Conservation (phyloP, 1,140 invertebrate genomes). For the Drosophila ficusphila region DNA sequence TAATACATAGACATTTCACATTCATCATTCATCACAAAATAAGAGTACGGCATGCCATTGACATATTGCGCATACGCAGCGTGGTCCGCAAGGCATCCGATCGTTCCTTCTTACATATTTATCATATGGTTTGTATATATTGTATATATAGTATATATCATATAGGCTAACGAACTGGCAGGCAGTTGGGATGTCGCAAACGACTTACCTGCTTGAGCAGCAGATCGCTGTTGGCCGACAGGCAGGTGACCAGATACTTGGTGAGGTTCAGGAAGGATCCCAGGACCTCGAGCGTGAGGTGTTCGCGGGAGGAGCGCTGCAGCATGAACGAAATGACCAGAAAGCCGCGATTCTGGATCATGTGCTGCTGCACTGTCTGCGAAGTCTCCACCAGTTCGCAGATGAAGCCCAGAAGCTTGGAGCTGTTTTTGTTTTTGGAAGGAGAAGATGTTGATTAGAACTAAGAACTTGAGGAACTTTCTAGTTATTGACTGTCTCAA, state of each 20-base stretch:
- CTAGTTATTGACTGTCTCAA: too few species aligned
- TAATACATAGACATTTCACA: slow-evolving; percentile 24
- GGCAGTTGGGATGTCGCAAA: slow-evolving; percentile 6
- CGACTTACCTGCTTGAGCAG: slow-evolving; percentile 95
- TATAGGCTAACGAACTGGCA: neutral
- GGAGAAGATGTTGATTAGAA: too few species aligned
- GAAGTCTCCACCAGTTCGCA: slow-evolving; percentile 98
- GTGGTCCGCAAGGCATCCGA: slow-evolving; percentile 18
- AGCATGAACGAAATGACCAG: slow-evolving; percentile 99
- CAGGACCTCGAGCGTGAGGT: slow-evolving; percentile 96
- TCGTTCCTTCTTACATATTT: neutral
- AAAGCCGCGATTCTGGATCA: slow-evolving; percentile 98
- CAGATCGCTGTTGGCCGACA: slow-evolving; percentile 96
- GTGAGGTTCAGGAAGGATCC: slow-evolving; percentile 97
- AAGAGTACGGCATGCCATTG: slow-evolving; percentile 32
- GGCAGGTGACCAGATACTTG: slow-evolving; percentile 97
- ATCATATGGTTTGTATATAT: neutral
- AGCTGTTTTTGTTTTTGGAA: too few species aligned
- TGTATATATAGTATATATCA: too few species aligned
- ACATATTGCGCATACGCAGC: slow-evolving; percentile 55
- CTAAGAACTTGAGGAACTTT: too few species aligned
- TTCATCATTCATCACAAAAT: slow-evolving; percentile 22
- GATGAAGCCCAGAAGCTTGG: slow-evolving; percentile 97
- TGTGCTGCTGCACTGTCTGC: slow-evolving; percentile 98
- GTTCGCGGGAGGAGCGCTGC: slow-evolving; percentile 96